Conservation (phyloP, 2,797 vertebrate species). For the Neostethus bicornis region DNA sequence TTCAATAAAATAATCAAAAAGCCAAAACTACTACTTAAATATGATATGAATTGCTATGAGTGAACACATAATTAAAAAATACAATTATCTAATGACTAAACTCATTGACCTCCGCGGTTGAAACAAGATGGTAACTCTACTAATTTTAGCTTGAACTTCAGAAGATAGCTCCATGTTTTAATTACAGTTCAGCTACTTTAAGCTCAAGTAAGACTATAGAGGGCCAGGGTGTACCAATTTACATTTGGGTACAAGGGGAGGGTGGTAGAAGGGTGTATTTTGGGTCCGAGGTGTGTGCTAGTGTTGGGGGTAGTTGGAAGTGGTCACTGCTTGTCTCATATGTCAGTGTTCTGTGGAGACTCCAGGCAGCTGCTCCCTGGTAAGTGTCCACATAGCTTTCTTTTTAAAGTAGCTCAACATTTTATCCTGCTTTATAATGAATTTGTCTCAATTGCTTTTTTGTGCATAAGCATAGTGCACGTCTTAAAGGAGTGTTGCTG, state of each 20-base stretch:
- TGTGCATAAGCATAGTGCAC: neutral
- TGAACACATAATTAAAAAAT: no score
- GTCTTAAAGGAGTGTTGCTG: constrained; percentile 20
- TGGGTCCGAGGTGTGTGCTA: constrained; percentile 51
- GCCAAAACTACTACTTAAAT: neutral
- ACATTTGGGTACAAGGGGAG: constrained; percentile 59
- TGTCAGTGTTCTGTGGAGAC: constrained; percentile 67
- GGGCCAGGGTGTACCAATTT: constrained; percentile 42
- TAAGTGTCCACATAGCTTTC: constrained; percentile 62
- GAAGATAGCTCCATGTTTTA: no score
- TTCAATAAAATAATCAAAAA: neutral
- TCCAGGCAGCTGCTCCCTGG: constrained; percentile 76
- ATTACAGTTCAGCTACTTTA: neutral
- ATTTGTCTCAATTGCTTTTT: constrained; percentile 32
- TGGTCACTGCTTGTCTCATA: constrained; percentile 62
- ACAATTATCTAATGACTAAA: no score
- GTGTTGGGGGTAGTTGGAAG: constrained; percentile 14
- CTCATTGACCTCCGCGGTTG: no score
- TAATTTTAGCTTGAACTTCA: no score
- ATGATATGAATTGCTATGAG: no score
- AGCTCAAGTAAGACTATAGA: neutral
- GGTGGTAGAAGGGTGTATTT: constrained; percentile 66
- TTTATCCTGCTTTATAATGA: constrained; percentile 25
- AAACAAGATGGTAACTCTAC: neutral
- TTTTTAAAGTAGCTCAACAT: constrained; percentile 17